Percentiles rank a stretch among this genome's conserved stretches.
Evolutionary conservation across 2,888 invertebrate genomes (phyloP).

Genomic region (Neocrepidodera transversa): DNA sequence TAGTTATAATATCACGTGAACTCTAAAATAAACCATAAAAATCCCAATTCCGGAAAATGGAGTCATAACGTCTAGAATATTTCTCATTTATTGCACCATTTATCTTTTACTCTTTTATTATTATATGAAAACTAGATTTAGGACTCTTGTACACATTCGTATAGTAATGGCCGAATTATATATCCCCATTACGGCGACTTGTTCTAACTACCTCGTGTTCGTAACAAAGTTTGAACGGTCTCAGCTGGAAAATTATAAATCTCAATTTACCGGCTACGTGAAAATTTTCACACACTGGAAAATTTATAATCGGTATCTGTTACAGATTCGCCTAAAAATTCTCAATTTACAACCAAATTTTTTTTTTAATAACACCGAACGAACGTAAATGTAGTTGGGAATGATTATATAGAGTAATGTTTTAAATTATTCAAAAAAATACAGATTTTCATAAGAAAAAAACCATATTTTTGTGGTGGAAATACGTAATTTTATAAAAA

Average conservation of each 20-base stretch:
- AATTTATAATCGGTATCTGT: no score
- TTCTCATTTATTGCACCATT: constrained; percentile 50
- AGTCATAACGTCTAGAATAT: constrained; percentile 50
- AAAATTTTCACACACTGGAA: no score
- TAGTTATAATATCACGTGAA: constrained; percentile 48
- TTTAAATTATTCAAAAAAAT: no score
- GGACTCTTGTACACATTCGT: constrained; percentile 33
- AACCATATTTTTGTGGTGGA: no score
- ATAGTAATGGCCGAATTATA: constrained; percentile 38
- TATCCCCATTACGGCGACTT: constrained; percentile 9
- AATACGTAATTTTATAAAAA: no score
- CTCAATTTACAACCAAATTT: no score
- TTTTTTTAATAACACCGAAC: no score
- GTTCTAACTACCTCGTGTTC: constrained; percentile 8
- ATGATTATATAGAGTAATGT: no score
- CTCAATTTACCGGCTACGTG: constrained; percentile 8
- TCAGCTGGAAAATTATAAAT: constrained; percentile 11
- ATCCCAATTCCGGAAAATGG: constrained; percentile 51
- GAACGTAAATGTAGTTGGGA: no score
- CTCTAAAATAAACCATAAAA: constrained; percentile 48
- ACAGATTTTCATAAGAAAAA: no score
- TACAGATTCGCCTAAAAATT: no score
- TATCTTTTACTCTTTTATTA: constrained; percentile 47
- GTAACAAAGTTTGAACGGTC: constrained; percentile 16
- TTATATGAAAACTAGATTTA: constrained; percentile 45